Evolutionary conservation across 1,140 invertebrate genomes (phyloP), one percentile per base, ranked within the genome.

Genomic region (Bombus fervidus): DNA sequence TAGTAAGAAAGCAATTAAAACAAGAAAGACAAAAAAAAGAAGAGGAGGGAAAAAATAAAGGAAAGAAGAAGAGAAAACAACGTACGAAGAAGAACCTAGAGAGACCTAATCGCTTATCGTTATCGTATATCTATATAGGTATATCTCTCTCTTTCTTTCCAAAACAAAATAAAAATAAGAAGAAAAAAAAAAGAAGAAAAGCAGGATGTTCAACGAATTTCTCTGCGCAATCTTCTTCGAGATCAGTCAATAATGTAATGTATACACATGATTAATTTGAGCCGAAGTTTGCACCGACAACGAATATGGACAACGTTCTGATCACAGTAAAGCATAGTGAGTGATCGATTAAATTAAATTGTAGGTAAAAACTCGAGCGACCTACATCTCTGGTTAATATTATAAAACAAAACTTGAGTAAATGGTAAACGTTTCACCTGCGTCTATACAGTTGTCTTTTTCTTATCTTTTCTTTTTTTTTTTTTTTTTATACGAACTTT

Each of bases 221-320:
- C 18, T 68, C 25, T 73, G 76, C 75, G 81, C 76, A 78, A 75
- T 86, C 76, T 83, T 85, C 69, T 68, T 87, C 78, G 74, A 86
- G 83, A 87, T 78, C 77, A 78, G 71, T 82, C 83, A 9, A 81
- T 43, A 66, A 73, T 62, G 59, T 62, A 53, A 53, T 22, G 74
- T 41, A 41, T 77, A 79, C 66, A 62, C 83, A 57, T 22, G 47
- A 69, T 79, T 64, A 59, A 43, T 74, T 82, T 85, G 83, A 87
- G 83, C 83, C 72, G 73, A 86, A 86, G 75, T 86, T 80, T 87
- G 68, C 86, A 85, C 83, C 83, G 72, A 86, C 78, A 37, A 79
- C 68, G 53, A 73, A 72, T 77, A 47, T 81, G 47, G n/a, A 53
- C 64, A 39, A 84, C 59, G 75, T 87, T 53, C 31, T 85, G 37